Evolutionary conservation across 1,140 invertebrate species (phyloP).

Genomic region (Danaus plexippus): DNA sequence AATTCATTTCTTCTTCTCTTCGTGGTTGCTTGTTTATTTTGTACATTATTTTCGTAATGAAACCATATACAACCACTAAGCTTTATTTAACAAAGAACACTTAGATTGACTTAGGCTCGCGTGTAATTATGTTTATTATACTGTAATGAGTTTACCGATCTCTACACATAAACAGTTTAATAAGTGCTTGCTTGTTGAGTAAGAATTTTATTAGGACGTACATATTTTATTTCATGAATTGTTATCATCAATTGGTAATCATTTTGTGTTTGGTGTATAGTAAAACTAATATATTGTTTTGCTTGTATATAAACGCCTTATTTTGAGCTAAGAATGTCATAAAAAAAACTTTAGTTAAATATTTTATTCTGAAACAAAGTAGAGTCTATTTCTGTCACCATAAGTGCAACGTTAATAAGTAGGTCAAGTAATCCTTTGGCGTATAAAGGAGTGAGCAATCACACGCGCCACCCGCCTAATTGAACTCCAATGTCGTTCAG

Average conservation of each 20-base stretch:
- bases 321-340: no score
- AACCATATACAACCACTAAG: conserved; percentile 11
- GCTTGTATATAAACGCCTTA: background rate
- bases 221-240: no score
- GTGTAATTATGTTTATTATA: conserved; percentile 17
- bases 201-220: no score
- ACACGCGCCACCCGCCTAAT: conserved; percentile 65
- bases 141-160: conserved; percentile 19
- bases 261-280: no score
- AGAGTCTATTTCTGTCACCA: no score
- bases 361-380: no score
- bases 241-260: no score
- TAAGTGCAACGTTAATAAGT: conserved; percentile 43
- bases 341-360: no score
- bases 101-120: conserved; percentile 17
- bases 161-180: conserved; percentile 8
- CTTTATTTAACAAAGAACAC: conserved; percentile 11
- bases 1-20: conserved; percentile 30
- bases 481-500: conserved; percentile 67
- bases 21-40: conserved; percentile 35
- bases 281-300: no score
- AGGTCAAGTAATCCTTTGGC: conserved; percentile 66
- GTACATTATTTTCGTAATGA: conserved; percentile 23
- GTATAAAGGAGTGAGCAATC: conserved; percentile 62
- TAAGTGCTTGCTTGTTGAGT: no score